Conservation (phyloP, 2,888 invertebrate species). For the Cosmopolites sordidus region DNA sequence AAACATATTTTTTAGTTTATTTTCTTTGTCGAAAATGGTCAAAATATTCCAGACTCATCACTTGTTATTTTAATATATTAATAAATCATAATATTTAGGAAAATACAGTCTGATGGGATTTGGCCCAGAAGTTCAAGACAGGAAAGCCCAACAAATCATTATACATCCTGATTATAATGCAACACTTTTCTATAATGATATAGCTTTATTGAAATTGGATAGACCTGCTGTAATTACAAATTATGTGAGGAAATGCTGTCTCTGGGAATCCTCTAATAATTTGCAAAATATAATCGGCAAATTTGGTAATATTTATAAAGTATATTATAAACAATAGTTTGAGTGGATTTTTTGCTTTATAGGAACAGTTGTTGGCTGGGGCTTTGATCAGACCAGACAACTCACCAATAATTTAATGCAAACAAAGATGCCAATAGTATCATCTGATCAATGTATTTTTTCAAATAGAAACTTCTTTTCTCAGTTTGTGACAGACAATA, state of each 20-base stretch:
- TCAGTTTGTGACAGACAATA: constrained; percentile 55
- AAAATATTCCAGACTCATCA: too few relatives aligned
- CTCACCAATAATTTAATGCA: constrained; percentile 55
- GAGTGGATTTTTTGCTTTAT: too few relatives aligned
- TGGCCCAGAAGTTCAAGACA: constrained; percentile 50
- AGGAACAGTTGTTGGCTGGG: constrained; percentile 47
- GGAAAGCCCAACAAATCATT: constrained; percentile 44
- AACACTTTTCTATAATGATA: constrained; percentile 49
- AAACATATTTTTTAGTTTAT: too few relatives aligned
- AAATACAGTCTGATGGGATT: constrained; percentile 41
- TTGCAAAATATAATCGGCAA: constrained; percentile 34
- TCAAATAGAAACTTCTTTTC: constrained; percentile 60
- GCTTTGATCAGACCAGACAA: constrained; percentile 55
- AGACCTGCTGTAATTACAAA: constrained; percentile 50
- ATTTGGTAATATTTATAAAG: constrained; percentile 30
- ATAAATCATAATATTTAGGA: constrained; percentile 29
- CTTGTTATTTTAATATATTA: too few relatives aligned
- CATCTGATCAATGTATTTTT: constrained; percentile 56
- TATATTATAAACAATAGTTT: too few relatives aligned
- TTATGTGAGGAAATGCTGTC: constrained; percentile 56
- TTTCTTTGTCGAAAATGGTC: too few relatives aligned
- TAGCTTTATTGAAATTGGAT: constrained; percentile 54
- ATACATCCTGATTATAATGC: constrained; percentile 47
- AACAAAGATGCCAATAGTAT: constrained; percentile 59
- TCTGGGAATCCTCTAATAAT: constrained; percentile 49